These are phyloP conservation scores for Luffia ferchaultella DNA, from an alignment of 2,888 invertebrate species.

Conservation along the genomic window DNA sequence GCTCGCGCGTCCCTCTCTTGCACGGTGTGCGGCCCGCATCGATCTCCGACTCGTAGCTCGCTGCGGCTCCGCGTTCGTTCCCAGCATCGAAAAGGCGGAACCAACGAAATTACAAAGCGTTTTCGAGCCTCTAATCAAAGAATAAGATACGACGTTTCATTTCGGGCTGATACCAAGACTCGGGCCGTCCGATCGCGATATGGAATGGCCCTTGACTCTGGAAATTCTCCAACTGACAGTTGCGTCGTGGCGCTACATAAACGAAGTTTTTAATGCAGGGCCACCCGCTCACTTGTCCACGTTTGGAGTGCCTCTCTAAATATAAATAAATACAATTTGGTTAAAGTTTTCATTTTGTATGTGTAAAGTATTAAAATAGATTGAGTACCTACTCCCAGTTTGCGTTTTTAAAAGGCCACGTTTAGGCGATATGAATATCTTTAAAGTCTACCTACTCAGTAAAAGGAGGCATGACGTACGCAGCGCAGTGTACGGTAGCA, in stretches of 20 bases:
- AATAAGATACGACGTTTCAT: conserved; percentile 68
- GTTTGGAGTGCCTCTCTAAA: conserved; percentile 35
- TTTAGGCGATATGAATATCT: no score
- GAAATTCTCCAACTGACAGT: conserved; percentile 59
- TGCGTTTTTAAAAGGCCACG: no score
- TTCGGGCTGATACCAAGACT: conserved; percentile 62
- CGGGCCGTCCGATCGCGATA: conserved; percentile 54
- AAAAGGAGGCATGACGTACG: no score
- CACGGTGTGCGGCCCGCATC: conserved; percentile 38
- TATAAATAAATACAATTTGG: no score
- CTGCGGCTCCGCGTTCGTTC: conserved; percentile 45
- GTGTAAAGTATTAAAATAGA: no score
- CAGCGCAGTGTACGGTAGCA: no score
- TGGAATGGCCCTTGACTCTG: conserved; percentile 65
- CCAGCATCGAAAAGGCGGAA: conserved; percentile 68
- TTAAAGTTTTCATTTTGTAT: no score
- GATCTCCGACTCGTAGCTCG: conserved; percentile 43
- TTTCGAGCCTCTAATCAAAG: conserved; percentile 68
- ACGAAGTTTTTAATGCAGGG: no score
- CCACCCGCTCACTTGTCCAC: no score
- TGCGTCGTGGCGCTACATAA: neutral
- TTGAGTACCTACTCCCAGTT: no score
- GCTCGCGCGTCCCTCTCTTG: conserved; percentile 45
- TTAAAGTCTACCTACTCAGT: no score
- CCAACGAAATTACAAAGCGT: conserved; percentile 68